Evolutionary conservation across 2,888 invertebrate species (phyloP).

Genomic region (Steromphala cineraria): DNA sequence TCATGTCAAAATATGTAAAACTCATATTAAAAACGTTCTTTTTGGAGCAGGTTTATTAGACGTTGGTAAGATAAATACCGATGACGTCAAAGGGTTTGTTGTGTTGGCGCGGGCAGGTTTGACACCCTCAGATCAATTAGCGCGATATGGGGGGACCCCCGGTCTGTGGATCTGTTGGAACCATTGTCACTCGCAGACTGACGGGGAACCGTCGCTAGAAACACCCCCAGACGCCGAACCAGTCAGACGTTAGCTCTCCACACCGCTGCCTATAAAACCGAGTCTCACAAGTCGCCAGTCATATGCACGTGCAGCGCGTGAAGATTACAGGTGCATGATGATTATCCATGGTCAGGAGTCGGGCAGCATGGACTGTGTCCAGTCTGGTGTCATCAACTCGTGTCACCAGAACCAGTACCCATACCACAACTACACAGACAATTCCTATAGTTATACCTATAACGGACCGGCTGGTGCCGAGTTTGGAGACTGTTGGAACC

Average conservation of each 20-base stretch:
- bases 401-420: neutral
- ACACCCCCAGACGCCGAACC: neutral
- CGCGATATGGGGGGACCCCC: neutral
- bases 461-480: neutral
- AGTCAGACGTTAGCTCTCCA: neutral
- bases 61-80: neutral
- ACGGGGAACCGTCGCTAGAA: neutral
- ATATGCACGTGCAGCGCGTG: too few species aligned
- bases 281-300: neutral
- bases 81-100: slow-evolving; percentile 4
- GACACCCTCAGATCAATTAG: slow-evolving; percentile 17
- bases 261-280: neutral
- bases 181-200: slow-evolving; percentile 7
- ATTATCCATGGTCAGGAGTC: slow-evolving; percentile 4
- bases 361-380: neutral
- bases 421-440: neutral
- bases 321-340: neutral
- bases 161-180: neutral
- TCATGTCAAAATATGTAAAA: slow-evolving; percentile 18
- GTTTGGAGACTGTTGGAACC: slow-evolving; percentile 7
- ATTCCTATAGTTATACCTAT: neutral
- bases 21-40: neutral
- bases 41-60: slow-evolving; percentile 1
- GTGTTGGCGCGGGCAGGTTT: neutral
- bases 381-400: neutral